phyloP scores from a whole-genome alignment of 30 jellyfish, hydroid and myxozoan species.

The Calvadosia cruxmelitensis region DNA sequence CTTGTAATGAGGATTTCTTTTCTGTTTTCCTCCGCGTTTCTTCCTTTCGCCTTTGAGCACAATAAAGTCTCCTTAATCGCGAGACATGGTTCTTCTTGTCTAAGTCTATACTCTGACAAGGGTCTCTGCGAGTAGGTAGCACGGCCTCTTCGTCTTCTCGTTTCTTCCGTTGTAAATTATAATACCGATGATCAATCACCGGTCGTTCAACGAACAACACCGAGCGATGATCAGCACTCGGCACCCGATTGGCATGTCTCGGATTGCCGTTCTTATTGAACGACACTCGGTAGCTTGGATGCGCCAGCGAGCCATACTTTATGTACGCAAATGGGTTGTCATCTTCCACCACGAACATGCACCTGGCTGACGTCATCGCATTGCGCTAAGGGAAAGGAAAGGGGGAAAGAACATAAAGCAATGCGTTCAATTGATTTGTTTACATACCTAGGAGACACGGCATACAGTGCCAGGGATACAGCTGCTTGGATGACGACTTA shows the following conservation, averaged over 20 bases:
- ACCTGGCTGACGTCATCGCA: slow-evolving; percentile 23
- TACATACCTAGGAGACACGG: too few species aligned
- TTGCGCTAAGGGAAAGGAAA: slow-evolving; percentile 5
- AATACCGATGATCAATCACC: neutral
- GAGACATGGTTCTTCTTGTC: neutral
- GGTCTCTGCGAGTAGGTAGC: neutral
- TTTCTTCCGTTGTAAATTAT: neutral
- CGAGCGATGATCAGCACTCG: slow-evolving; percentile 37
- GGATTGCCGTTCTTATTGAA: slow-evolving; percentile 66
- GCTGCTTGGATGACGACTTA: too few species aligned
- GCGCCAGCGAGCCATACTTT: slow-evolving; percentile 51
- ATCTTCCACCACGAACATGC: slow-evolving; percentile 55
- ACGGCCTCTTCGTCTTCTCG: neutral
- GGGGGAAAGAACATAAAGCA: neutral
- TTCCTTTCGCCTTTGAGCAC: neutral
- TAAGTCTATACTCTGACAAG: neutral
- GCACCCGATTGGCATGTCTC: slow-evolving; percentile 39
- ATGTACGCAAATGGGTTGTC: slow-evolving; percentile 50
- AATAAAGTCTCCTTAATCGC: neutral
- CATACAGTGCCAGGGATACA: too few species aligned
- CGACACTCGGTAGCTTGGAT: slow-evolving; percentile 20
- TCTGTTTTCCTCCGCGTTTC: neutral
- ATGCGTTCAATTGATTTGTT: too few species aligned
- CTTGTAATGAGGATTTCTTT: too few species aligned
- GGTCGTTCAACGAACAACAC: slow-evolving; percentile 51